Evolutionary conservation across 1,140 invertebrate genomes (phyloP).

Genomic region (Arion vulgaris): DNA sequence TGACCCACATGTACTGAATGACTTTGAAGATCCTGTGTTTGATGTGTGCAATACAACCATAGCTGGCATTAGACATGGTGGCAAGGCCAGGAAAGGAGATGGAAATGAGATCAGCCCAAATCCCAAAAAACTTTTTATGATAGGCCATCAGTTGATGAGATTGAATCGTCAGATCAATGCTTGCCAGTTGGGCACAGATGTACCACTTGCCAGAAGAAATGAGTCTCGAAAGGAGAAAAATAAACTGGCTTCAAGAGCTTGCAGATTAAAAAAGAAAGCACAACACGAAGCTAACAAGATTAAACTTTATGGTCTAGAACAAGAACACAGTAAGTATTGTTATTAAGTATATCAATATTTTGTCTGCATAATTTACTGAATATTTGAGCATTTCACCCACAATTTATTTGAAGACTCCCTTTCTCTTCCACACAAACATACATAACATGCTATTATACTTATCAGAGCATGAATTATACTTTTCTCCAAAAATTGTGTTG

Average conservation of each 20-base stretch:
- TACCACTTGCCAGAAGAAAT: constrained; percentile 82
- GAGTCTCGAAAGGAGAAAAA: constrained; percentile 98
- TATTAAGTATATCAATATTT: no score
- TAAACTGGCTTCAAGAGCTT: constrained; percentile 95
- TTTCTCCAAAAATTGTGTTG: no score
- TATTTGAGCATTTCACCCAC: no score
- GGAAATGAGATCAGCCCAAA: constrained; percentile 98
- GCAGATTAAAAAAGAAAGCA: constrained; percentile 78
- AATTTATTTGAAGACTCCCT: no score
- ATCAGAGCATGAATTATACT: no score
- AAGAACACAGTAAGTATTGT: constrained; percentile 86
- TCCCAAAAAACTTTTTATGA: constrained; percentile 89
- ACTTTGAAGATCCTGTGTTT: constrained; percentile 72
- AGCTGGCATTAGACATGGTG: constrained; percentile 76
- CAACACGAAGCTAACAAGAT: constrained; percentile 76
- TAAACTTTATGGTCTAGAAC: constrained; percentile 92
- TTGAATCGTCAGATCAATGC: constrained; percentile 93
- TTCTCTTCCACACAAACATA: no score
- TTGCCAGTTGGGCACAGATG: constrained; percentile 94
- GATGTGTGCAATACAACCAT: constrained; percentile 55
- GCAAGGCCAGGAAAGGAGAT: constrained; percentile 96
- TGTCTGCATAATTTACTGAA: no score
- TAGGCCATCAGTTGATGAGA: constrained; percentile 93
- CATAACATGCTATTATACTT: no score
- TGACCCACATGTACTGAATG: constrained; percentile 92